Evolutionary conservation across 2,797 vertebrate genomes (phyloP).

Genomic region (Pogonophryne albipinna): DNA sequence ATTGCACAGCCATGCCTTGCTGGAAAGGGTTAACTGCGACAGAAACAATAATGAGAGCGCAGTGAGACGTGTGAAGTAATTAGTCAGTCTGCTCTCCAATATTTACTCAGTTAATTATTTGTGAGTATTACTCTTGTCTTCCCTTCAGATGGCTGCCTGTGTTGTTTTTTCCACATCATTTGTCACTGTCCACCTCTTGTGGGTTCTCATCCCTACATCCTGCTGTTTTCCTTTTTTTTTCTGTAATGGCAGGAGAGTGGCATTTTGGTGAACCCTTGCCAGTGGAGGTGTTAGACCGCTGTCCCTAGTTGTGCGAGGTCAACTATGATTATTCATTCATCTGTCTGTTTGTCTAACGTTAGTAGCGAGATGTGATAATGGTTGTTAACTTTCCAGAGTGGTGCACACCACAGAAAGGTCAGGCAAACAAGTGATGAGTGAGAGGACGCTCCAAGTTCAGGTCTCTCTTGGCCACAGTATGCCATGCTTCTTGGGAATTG

Average conservation of each 20-base stretch:
- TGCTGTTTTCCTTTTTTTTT: constrained; percentile 32
- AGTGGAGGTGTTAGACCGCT: constrained; percentile 78
- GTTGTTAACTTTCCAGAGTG: constrained; percentile 65
- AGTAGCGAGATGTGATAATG: constrained; percentile 76
- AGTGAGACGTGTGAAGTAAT: constrained; percentile 89
- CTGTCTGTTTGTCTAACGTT: constrained; percentile 72
- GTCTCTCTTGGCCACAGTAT: constrained; percentile 8
- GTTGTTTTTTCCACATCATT: constrained; percentile 88
- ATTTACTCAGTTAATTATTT: constrained; percentile 91
- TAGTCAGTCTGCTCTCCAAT: constrained; percentile 88
- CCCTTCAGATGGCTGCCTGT: constrained; percentile 85
- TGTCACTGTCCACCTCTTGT: constrained; percentile 86
- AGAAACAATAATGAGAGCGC: constrained; percentile 87
- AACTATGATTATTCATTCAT: constrained; percentile 83
- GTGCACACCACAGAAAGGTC: constrained; percentile 56
- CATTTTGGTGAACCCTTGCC: constrained; percentile 79
- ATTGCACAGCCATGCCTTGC: constrained; percentile 58
- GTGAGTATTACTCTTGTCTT: constrained; percentile 89
- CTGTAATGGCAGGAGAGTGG: constrained; percentile 70
- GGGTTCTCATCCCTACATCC: constrained; percentile 72
- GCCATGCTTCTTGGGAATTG: neutral
- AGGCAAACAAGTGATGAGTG: constrained; percentile 34
- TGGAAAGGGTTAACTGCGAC: constrained; percentile 81
- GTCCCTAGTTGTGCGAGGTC: constrained; percentile 81
- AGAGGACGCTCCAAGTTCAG: constrained; percentile 29